These are phyloP conservation scores for Ameiurus melas DNA, from an alignment of 2,113 vertebrate species.

Conservation along the genomic window DNA sequence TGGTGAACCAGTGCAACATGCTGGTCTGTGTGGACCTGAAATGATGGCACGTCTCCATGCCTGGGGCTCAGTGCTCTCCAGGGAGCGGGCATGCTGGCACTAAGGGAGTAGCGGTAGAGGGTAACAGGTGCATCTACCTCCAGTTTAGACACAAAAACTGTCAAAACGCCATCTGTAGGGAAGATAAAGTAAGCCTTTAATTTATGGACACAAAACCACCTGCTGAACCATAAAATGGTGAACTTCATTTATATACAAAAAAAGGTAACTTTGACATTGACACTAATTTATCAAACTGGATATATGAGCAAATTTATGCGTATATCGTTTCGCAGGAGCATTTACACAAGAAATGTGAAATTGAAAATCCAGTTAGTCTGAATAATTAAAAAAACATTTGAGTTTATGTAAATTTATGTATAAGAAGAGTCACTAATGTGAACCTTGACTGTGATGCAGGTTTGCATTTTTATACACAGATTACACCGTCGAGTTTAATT, in stretches of 20 bases:
- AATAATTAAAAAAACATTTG: background rate
- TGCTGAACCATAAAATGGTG: background rate
- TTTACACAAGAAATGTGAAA: background rate
- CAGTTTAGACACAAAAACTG: conserved; percentile 87
- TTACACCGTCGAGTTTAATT: background rate
- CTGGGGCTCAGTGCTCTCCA: conserved; percentile 81
- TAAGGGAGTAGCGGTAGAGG: conserved; percentile 88
- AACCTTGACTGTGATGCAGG: background rate
- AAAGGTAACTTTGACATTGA: background rate
- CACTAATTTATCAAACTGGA: background rate
- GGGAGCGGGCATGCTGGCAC: conserved; percentile 79
- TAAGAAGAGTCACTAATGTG: background rate
- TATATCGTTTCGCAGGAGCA: background rate
- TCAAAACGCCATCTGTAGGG: conserved; percentile 79
- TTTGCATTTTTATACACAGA: background rate
- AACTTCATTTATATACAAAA: background rate
- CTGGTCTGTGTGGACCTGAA: conserved; percentile 77
- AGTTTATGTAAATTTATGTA: background rate
- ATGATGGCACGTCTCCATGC: conserved; percentile 85
- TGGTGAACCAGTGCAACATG: background rate
- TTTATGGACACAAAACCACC: background rate
- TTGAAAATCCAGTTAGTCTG: background rate
- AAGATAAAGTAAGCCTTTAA: conserved; percentile 15
- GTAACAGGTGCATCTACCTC: conserved; percentile 74
- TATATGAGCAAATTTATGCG: too few relatives aligned